Conservation (phyloP, 2,888 invertebrate species). For the Bedellia somnulentella region DNA sequence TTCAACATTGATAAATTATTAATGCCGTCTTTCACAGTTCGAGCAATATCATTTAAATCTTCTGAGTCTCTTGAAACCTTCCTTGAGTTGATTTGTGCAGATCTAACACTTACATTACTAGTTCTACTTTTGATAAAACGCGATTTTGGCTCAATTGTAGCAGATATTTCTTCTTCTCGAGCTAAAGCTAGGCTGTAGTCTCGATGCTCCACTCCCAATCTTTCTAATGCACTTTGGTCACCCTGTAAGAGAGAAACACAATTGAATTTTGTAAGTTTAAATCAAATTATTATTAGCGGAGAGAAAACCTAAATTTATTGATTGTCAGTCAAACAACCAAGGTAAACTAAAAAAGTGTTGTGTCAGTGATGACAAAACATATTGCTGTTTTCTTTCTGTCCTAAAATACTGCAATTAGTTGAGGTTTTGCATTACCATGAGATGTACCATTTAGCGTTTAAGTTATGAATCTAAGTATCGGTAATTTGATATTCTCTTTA, state of each 20-base stretch:
- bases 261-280: conserved; percentile 1
- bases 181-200: conserved; percentile 38
- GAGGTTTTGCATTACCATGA: no score
- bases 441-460: no score
- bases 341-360: no score
- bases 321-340: no score
- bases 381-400: not conserved
- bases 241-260: conserved; percentile 18
- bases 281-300: no score
- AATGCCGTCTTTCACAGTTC: conserved; percentile 60
- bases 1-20: conserved; percentile 44
- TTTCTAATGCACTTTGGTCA: conserved; percentile 30
- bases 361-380: not conserved
- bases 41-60: conserved; percentile 50
- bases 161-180: conserved; percentile 40
- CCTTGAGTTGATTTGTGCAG: conserved; percentile 14
- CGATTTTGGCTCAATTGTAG: conserved; percentile 33
- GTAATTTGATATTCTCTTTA: no score
- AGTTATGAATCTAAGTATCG: no score
- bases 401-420: not conserved
- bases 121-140: conserved; percentile 29
- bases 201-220: conserved; percentile 37
- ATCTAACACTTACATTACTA: conserved; percentile 22
- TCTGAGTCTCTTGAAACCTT: conserved; percentile 35
- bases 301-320: no score